Evolutionary conservation across 2,888 invertebrate species (phyloP).

Genomic region (Copidosoma aretas): DNA sequence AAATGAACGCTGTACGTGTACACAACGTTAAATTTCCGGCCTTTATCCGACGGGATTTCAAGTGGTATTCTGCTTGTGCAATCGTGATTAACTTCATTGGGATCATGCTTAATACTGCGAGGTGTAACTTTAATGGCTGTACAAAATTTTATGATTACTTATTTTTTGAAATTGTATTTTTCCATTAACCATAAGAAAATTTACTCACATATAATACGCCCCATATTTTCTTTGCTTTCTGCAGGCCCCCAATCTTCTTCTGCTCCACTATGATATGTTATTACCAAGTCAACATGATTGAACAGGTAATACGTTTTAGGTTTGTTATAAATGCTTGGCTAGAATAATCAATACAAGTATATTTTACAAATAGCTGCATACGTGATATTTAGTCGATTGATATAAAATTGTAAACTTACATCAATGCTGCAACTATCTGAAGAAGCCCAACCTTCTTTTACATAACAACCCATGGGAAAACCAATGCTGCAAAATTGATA

Average conservation of each 20-base stretch:
- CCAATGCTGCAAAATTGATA: constrained; percentile 90
- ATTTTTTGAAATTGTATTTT: not conserved
- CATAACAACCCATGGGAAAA: constrained; percentile 97
- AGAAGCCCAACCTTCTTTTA: constrained; percentile 63
- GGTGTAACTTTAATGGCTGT: constrained; percentile 65
- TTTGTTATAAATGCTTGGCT: constrained; percentile 66
- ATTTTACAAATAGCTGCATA: not conserved
- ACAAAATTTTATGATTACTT: constrained; percentile 36
- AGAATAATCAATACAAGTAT: constrained; percentile 8
- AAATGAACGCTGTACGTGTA: constrained; percentile 91
- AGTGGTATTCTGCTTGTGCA: constrained; percentile 68
- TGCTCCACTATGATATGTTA: constrained; percentile 91
- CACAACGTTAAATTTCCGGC: constrained; percentile 69
- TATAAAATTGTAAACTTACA: constrained; percentile 42
- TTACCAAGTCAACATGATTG: constrained; percentile 94
- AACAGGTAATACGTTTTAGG: constrained; percentile 88
- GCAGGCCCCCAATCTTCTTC: constrained; percentile 84
- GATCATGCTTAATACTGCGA: constrained; percentile 64
- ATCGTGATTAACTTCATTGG: constrained; percentile 47
- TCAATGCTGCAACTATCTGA: constrained; percentile 54
- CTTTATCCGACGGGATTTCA: constrained; percentile 71
- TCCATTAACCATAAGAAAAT: not conserved
- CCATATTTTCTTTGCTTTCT: constrained; percentile 79
- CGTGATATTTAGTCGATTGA: not conserved
- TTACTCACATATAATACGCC: constrained; percentile 76